Evolutionary conservation across 2,113 vertebrate genomes (phyloP).

Genomic region (Verasper variegatus): DNA sequence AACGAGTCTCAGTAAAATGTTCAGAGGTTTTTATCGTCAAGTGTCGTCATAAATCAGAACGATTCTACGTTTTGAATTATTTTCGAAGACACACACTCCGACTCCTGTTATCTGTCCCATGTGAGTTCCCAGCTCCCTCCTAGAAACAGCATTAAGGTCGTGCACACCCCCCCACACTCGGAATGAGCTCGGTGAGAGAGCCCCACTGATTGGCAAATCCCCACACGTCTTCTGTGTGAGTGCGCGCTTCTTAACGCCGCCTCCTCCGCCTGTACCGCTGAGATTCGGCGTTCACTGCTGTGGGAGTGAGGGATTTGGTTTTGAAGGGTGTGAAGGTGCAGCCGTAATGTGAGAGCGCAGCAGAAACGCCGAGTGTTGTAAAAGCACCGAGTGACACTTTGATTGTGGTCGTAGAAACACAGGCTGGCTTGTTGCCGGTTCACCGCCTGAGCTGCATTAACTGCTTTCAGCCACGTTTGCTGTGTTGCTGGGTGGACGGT

Average conservation of each 20-base stretch:
- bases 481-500: neutral
- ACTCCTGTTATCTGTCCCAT: slow-evolving; percentile 44
- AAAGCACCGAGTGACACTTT: slow-evolving; percentile 55
- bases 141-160: slow-evolving; percentile 55
- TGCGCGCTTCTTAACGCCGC: slow-evolving; percentile 58
- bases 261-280: slow-evolving; percentile 41
- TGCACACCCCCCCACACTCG: slow-evolving; percentile 64
- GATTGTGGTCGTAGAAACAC: slow-evolving; percentile 44
- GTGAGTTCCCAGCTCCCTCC: slow-evolving; percentile 46
- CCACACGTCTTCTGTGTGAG: slow-evolving; percentile 43
- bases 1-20: neutral
- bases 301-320: slow-evolving; percentile 43
- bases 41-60: too few species aligned
- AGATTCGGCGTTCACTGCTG: neutral
- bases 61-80: neutral
- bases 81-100: neutral
- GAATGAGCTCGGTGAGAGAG: slow-evolving; percentile 66
- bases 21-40: too few species aligned
- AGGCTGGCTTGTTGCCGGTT: slow-evolving; percentile 24
- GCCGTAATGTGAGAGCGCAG: slow-evolving; percentile 50
- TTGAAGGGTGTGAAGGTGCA: slow-evolving; percentile 63
- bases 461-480: slow-evolving; percentile 10
- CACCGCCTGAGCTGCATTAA: slow-evolving; percentile 25
- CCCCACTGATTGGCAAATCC: slow-evolving; percentile 62
- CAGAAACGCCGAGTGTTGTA: slow-evolving; percentile 53